Base-by-base conservation (phyloP, 1,140 invertebrate species). In the Drosophila kohkoa region DNA sequence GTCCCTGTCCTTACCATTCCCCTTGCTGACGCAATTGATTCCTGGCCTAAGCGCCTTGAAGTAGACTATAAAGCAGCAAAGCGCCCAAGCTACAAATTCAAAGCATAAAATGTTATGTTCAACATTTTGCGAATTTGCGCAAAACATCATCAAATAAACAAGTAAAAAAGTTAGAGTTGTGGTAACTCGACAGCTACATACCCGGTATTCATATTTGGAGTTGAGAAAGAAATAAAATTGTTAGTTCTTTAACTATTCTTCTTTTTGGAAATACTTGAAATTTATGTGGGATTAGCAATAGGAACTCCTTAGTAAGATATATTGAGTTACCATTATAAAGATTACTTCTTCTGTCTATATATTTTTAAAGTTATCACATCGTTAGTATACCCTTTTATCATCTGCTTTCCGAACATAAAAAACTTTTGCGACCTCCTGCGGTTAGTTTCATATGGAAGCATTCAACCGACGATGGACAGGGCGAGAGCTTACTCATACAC, bases 61-160 rank as follows among this genome's bases (percentile, higher is more conserved):
- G 83, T 77, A 72, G 80, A 66, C 83, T 74, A 88, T 81, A 88
- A 87, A 82, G 63, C 59, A n/a, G 58, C 25, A 11, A 16, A 51
- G n/a, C 62, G 20, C 10, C 48, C 35, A 38, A 28, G 20, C 51
- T 43, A 72, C 62, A 78, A 77, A 76, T 52, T 48, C 60, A 57
- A 64, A 35, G 51, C 72, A 66, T 68, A 54, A 77, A 77, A 75
- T 55, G 35, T 69, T 52, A 49, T 35, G 62, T 64, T 30, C 16
- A 55, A 60, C 28, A 71, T 72, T 76, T 71, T 70, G 64, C 41
- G 48, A 73, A 77, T 73, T 73, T 77, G 64, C 82, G 41, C 52
- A 64, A 77, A 86, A 88, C 60, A 70, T 74, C 81, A 85, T 80
- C 83, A 81, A 83, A 82, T 71, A 35, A 35, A 28, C 35, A 7